Evolutionary conservation across 2,797 vertebrate species (phyloP).

Genomic region (Sebastes oblongus): DNA sequence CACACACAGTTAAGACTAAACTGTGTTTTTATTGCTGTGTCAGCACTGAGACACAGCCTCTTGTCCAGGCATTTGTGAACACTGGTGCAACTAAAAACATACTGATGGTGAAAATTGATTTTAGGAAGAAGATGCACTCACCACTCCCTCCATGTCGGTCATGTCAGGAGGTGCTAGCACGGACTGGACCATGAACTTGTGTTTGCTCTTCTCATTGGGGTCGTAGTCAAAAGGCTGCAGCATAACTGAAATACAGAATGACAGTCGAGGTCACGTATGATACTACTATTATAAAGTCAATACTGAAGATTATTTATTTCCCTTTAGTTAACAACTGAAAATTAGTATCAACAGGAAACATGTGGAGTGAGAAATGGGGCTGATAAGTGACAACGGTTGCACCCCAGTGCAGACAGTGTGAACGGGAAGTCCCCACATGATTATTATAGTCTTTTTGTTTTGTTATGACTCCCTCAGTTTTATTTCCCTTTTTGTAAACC

Average conservation of each 20-base stretch:
- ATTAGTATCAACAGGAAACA: not conserved
- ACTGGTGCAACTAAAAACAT: not conserved
- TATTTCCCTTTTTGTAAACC: not conserved
- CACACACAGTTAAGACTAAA: constrained; percentile 14
- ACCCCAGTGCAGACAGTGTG: not conserved
- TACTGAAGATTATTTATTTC: not conserved
- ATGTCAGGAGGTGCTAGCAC: constrained; percentile 95
- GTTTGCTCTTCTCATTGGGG: constrained; percentile 99
- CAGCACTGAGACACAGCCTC: not conserved
- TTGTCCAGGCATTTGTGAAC: not conserved
- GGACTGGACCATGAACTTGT: constrained; percentile 99
- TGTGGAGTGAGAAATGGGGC: not conserved
- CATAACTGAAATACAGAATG: constrained; percentile 90
- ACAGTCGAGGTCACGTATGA: not conserved
- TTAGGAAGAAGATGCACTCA: constrained; percentile 79
- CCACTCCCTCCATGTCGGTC: constrained; percentile 99
- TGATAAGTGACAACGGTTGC: not conserved
- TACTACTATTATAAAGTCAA: not conserved
- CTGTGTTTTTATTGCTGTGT: constrained; percentile 12
- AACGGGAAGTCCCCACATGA: not conserved
- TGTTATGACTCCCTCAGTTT: not conserved
- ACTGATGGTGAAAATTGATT: not conserved
- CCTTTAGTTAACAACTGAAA: not conserved
- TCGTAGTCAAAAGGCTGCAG: constrained; percentile 99
- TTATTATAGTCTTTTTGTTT: not conserved